Percentiles rank a stretch among this genome's conserved stretches.
These are phyloP conservation scores for Hirudinaria manillensis DNA, from an alignment of 2,888 invertebrate genomes.

Conservation along the genomic window DNA sequence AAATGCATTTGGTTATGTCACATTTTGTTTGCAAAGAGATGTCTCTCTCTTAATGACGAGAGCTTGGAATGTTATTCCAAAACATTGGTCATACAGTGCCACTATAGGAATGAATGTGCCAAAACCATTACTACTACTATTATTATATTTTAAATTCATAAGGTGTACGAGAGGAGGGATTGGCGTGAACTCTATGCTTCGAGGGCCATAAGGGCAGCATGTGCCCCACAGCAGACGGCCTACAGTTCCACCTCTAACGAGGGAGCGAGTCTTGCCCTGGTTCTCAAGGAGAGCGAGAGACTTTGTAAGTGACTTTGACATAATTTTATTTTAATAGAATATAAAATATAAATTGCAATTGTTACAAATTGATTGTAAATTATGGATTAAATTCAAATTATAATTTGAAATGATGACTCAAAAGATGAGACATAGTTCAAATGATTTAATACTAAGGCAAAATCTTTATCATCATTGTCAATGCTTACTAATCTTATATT, in stretches of 20 bases:
- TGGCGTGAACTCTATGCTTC: constrained; percentile 77
- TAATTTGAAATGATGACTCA: background rate
- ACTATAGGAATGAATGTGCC: no score
- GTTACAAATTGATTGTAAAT: background rate
- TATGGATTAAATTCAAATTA: background rate
- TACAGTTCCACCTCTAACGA: constrained; percentile 81
- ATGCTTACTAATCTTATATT: no score
- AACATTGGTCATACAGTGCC: no score
- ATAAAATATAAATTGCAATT: background rate
- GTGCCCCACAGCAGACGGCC: constrained; percentile 81
- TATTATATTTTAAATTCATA: no score
- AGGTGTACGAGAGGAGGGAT: constrained; percentile 80
- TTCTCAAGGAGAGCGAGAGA: constrained; percentile 84
- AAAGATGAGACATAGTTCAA: background rate
- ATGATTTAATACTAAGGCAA: no score
- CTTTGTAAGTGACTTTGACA: constrained; percentile 63
- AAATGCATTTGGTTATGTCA: background rate
- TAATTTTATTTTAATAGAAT: no score
- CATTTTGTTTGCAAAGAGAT: background rate
- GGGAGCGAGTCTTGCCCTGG: constrained; percentile 77
- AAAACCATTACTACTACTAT: no score
- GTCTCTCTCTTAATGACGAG: background rate
- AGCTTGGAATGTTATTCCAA: background rate
- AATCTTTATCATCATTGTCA: no score
- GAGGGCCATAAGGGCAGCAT: constrained; percentile 83